Conservation (phyloP, 2,888 invertebrate genomes). For the Thumatha senex region DNA sequence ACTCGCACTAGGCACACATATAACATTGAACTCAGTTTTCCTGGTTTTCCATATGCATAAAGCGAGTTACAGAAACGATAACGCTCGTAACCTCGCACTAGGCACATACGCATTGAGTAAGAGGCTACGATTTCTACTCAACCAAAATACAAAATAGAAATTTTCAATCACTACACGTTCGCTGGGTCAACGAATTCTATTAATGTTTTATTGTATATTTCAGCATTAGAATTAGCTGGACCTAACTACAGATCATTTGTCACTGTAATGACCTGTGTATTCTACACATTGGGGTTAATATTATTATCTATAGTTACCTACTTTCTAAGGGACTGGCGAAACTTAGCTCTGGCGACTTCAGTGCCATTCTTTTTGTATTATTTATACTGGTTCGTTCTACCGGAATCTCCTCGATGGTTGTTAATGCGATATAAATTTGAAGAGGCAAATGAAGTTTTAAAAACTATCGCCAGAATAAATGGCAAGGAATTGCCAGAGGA, state of each 20-base stretch:
- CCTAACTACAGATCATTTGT: slow-evolving; percentile 96
- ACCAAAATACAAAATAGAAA: too few relatives aligned
- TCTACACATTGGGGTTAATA: slow-evolving; percentile 94
- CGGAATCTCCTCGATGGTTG: slow-evolving; percentile 97
- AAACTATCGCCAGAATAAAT: slow-evolving; percentile 90
- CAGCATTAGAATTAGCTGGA: slow-evolving; percentile 95
- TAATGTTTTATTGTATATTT: slow-evolving; percentile 41
- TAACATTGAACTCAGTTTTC: too few relatives aligned
- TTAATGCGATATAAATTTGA: slow-evolving; percentile 91
- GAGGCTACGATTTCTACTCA: too few relatives aligned
- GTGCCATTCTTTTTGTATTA: slow-evolving; percentile 93
- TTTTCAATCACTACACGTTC: too few relatives aligned
- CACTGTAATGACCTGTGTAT: slow-evolving; percentile 95
- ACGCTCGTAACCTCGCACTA: too few relatives aligned
- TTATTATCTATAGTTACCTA: slow-evolving; percentile 93
- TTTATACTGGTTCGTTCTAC: slow-evolving; percentile 92
- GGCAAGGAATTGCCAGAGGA: slow-evolving; percentile 89
- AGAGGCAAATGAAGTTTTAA: slow-evolving; percentile 91
- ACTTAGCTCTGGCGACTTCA: slow-evolving; percentile 91
- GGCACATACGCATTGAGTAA: too few relatives aligned
- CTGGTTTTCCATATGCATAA: too few relatives aligned
- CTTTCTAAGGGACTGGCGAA: slow-evolving; percentile 92
- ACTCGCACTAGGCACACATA: too few relatives aligned
- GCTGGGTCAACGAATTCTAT: too few relatives aligned
- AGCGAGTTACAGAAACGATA: too few relatives aligned